Base-by-base conservation (phyloP, 2,888 invertebrate genomes). In the Drosophila ezoana region DNA sequence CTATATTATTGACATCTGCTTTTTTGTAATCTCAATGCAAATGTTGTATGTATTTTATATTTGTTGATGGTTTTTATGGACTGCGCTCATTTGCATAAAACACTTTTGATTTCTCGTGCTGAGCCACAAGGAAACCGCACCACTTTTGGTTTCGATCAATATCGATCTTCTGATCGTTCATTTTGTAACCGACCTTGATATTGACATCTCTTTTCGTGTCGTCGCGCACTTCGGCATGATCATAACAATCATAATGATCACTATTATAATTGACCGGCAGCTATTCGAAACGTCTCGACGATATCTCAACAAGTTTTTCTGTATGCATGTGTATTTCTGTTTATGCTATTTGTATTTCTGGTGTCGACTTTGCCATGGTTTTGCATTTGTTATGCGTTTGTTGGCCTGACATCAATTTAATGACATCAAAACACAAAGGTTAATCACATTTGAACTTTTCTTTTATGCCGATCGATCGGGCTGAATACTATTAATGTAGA, bases 181-280 rank as follows among this genome's bases (percentile, higher is more conserved):
- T 75, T 81, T 83, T 88, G 89, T 88, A 85, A 85, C 74, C 85
- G 83, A 89, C 87, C 87, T 89, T 87, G 87, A 87, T 87, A 87
- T 76, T 89, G 87, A 89, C 87, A 76, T 75, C 60, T 52, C 51
- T 40, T 48, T 18, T 40, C 37, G 37, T 41, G 32, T 47, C 52
- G 60, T 53, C 56, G 41, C 28, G 28, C 60, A 57, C 52, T 47
- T 45, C 40, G 41, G 49, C 67, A 49, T 35, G 23, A 53, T 60
- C 51, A 57, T 57, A 40, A 40, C n/a, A 32, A 41, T 49, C 32
- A 64, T 48, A 35, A 61, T 66, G 48, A 52, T 20, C 41, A 28
- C 49, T 43, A 78, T 64, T 61, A 62, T 65, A 61, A 75, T 57
- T 73, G 87, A 45, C 74, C 74, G 72, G 57, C 74, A 65, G 74